Percentiles rank a stretch among this genome's conserved stretches.
Evolutionary conservation across 2,888 invertebrate genomes (phyloP).

Genomic region (Deroplatys truncata): DNA sequence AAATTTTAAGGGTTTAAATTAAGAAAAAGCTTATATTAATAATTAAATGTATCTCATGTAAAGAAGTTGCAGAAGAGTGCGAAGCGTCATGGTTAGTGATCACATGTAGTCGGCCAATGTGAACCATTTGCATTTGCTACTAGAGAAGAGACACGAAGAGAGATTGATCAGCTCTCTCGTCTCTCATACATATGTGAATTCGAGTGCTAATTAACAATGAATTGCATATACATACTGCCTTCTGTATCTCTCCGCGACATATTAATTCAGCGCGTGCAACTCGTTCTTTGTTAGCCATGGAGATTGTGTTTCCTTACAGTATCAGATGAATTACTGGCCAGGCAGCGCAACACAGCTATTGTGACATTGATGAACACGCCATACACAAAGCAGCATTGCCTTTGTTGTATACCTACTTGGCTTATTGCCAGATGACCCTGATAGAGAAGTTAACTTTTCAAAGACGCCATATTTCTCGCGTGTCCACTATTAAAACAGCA

Average conservation of each 20-base stretch:
- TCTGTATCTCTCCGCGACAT: background rate
- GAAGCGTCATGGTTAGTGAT: too few relatives aligned
- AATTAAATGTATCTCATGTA: too few relatives aligned
- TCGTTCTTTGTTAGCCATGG: background rate
- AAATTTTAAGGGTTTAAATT: too few relatives aligned
- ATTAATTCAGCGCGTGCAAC: background rate
- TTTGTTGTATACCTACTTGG: background rate
- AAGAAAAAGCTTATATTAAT: too few relatives aligned
- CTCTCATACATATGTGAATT: background rate
- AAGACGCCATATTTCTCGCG: too few relatives aligned
- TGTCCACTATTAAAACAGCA: too few relatives aligned
- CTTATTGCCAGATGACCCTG: background rate
- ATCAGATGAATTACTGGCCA: background rate
- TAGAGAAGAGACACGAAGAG: too few relatives aligned
- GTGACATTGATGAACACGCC: background rate
- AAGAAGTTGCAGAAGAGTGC: too few relatives aligned
- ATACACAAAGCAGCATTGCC: background rate
- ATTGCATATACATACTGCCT: background rate
- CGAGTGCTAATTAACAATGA: background rate
- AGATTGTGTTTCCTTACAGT: background rate
- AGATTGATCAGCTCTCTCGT: too few relatives aligned
- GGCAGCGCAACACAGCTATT: background rate
- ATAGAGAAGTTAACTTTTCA: too few relatives aligned
- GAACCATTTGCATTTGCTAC: too few relatives aligned
- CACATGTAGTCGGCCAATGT: too few relatives aligned